Evolutionary conservation across 1,140 invertebrate genomes (phyloP).

Genomic region (Drosophila tristis): DNA sequence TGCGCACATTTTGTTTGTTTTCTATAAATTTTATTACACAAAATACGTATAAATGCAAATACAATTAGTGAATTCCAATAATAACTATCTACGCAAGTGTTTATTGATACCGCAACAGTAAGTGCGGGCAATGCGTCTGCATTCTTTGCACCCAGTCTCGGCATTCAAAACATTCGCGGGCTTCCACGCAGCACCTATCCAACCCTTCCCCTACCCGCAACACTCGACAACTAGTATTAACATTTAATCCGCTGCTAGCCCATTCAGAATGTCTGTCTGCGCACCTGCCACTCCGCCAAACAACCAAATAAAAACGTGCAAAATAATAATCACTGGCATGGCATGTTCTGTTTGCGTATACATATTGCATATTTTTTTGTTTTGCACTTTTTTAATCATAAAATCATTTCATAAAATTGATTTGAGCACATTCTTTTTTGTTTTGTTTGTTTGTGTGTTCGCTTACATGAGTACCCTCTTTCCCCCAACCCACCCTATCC

Average conservation of each 20-base stretch:
- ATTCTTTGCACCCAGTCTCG: constrained; percentile 15
- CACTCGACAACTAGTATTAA: constrained; percentile 38
- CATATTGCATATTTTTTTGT: constrained; percentile 43
- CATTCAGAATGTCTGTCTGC: constrained; percentile 34
- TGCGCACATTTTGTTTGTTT: neutral
- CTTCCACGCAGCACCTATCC: neutral
- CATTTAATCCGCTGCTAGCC: constrained; percentile 48
- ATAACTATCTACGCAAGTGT: constrained; percentile 28
- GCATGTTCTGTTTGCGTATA: constrained; percentile 37
- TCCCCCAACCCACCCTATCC: neutral
- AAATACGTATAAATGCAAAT: constrained; percentile 35
- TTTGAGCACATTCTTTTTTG: constrained; percentile 28
- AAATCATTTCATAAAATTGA: constrained; percentile 41
- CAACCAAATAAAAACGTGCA: constrained; percentile 42
- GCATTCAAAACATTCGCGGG: constrained; percentile 13
- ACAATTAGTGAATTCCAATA: constrained; percentile 22
- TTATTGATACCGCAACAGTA: no score
- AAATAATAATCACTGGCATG: constrained; percentile 45
- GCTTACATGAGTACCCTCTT: no score
- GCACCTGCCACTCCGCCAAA: constrained; percentile 51
- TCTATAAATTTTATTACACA: constrained; percentile 32
- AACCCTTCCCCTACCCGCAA: neutral
- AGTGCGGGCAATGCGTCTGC: constrained; percentile 4
- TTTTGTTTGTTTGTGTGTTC: no score
- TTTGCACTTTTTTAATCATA: constrained; percentile 43